phyloP scores from a whole-genome alignment of 2,888 invertebrate species.

The Eristalis tenax region DNA sequence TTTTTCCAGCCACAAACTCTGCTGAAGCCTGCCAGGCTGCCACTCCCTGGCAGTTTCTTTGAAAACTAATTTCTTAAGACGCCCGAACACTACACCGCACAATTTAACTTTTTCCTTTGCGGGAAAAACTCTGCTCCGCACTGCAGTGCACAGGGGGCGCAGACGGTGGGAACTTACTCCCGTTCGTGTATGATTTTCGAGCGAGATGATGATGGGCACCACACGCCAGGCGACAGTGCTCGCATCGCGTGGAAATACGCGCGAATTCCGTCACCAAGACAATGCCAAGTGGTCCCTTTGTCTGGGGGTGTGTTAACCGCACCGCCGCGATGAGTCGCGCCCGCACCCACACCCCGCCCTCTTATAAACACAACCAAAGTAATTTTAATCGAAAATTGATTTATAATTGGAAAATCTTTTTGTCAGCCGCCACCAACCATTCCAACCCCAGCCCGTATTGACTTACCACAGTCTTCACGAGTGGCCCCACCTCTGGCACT shows the following conservation, averaged over 20 bases:
- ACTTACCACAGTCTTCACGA: conserved; percentile 77
- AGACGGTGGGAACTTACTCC: neutral
- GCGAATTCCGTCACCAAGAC: conserved; percentile 44
- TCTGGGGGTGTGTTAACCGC: conserved; percentile 36
- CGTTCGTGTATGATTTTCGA: conserved; percentile 43
- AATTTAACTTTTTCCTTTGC: conserved; percentile 74
- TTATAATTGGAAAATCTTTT: conserved; percentile 81
- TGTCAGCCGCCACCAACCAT: conserved; percentile 23
- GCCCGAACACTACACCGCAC: conserved; percentile 73
- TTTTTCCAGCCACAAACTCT: conserved; percentile 41
- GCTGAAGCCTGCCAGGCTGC: conserved; percentile 47
- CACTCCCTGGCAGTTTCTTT: conserved; percentile 51
- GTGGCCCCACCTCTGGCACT: conserved; percentile 26
- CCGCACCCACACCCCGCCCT: neutral
- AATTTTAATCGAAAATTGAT: conserved; percentile 82
- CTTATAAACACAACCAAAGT: conserved; percentile 74
- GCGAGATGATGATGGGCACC: conserved; percentile 47
- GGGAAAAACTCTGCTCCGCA: conserved; percentile 28
- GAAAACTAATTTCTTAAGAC: conserved; percentile 75
- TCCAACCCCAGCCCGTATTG: conserved; percentile 76
- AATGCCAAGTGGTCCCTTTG: conserved; percentile 32
- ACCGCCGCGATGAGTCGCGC: neutral
- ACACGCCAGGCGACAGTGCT: conserved; percentile 27
- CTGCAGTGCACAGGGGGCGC: neutral
- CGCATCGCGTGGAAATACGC: conserved; percentile 39